phyloP scores from a whole-genome alignment of 1,140 invertebrate genomes.

The Formica exsecta region DNA sequence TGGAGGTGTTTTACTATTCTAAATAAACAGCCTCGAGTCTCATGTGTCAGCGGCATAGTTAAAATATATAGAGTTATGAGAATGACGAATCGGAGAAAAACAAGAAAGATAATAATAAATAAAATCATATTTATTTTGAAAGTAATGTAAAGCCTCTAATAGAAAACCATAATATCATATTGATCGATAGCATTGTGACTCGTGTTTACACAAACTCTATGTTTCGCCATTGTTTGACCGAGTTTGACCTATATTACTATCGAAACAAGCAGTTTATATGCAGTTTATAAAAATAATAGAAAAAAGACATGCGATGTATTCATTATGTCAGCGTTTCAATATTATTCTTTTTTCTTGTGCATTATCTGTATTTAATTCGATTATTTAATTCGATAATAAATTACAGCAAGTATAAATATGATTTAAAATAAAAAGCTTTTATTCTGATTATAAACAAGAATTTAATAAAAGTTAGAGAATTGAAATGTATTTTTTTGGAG shows the following conservation, averaged over 20 bases:
- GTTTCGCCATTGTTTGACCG: neutral
- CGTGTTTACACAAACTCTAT: slow-evolving; percentile 8
- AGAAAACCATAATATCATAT: neutral
- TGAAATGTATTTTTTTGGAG: no score
- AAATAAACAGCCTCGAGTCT: neutral
- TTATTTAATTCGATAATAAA: neutral
- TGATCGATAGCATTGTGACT: neutral
- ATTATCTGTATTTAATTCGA: neutral
- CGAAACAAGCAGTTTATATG: slow-evolving; percentile 11
- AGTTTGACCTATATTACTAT: slow-evolving; percentile 26
- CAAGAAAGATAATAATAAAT: neutral
- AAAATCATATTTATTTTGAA: slow-evolving; percentile 11
- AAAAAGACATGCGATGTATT: neutral
- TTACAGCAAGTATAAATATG: neutral
- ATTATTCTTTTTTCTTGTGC: neutral
- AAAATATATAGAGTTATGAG: no score
- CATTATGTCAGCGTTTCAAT: neutral
- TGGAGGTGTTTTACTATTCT: neutral
- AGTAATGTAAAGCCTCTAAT: neutral
- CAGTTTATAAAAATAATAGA: slow-evolving; percentile 21
- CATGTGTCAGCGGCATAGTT: no score
- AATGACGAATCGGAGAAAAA: neutral
- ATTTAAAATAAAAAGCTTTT: neutral
- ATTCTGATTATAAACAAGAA: neutral
- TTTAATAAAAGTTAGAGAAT: no score